phyloP scores from a whole-genome alignment of 2,888 invertebrate species.

The Monopis laevigella region DNA sequence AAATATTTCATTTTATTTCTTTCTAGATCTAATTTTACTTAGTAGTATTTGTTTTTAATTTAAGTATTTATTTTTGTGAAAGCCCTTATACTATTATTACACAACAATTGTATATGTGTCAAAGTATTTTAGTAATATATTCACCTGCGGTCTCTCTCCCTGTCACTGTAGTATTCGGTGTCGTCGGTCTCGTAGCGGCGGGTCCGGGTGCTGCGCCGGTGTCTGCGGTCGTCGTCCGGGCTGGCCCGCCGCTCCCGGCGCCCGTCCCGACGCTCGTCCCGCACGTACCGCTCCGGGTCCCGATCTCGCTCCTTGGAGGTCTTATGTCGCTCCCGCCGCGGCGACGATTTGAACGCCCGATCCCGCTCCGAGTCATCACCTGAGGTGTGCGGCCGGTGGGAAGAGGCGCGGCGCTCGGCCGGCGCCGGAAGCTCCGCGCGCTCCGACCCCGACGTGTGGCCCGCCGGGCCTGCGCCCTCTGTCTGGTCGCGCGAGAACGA shows the following conservation, averaged over 20 bases:
- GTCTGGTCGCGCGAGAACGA: constrained; percentile 55
- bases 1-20: too few species aligned
- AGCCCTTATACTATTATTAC: too few species aligned
- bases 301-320: constrained; percentile 34
- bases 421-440: constrained; percentile 35
- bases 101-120: too few species aligned
- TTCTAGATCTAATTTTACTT: too few species aligned
- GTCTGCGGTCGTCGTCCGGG: constrained; percentile 21
- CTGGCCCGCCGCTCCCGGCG: constrained; percentile 21
- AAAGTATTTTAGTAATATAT: too few species aligned
- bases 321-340: constrained; percentile 41
- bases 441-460: constrained; percentile 37
- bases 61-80: too few species aligned
- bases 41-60: too few species aligned
- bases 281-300: constrained; percentile 24
- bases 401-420: constrained; percentile 37
- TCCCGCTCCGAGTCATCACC: constrained; percentile 57
- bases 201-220: constrained; percentile 36
- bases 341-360: constrained; percentile 40
- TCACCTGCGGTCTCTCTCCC: constrained; percentile 66
- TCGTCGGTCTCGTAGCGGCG: constrained; percentile 72
- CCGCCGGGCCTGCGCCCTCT: constrained; percentile 51
- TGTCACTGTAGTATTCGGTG: constrained; percentile 74
- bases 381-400: constrained; percentile 42
- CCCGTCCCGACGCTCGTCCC: constrained; percentile 27